Evolutionary conservation across 2,888 invertebrate genomes (phyloP).

Genomic region (Dimorphilus gyrociliatus): DNA sequence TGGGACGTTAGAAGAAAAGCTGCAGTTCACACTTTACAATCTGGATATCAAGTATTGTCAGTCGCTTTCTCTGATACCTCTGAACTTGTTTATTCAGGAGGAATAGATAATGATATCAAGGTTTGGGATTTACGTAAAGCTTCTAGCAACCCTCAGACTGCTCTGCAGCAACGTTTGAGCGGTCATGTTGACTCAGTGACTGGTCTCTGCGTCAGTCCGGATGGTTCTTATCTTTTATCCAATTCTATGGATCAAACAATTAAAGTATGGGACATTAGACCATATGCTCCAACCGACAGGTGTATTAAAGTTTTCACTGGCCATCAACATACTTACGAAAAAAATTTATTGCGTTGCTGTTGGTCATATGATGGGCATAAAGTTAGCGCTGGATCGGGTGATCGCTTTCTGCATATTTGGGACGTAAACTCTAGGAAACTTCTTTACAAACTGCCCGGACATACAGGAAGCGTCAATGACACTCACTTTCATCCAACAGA

Average conservation of each 20-base stretch:
- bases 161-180: slow-evolving; percentile 57
- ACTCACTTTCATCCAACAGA: slow-evolving; percentile 86
- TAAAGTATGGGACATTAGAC: slow-evolving; percentile 21
- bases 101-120: slow-evolving; percentile 92
- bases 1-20: slow-evolving; percentile 77
- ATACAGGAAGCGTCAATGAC: slow-evolving; percentile 91
- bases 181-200: slow-evolving; percentile 94
- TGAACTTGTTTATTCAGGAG: slow-evolving; percentile 81
- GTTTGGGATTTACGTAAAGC: slow-evolving; percentile 90
- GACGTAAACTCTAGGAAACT: slow-evolving; percentile 79
- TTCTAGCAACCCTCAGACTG: no score
- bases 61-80: slow-evolving; percentile 87
- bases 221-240: slow-evolving; percentile 60
- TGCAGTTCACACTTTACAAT: slow-evolving; percentile 46
- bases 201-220: slow-evolving; percentile 57
- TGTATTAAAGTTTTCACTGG: slow-evolving; percentile 16
- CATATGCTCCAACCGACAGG: slow-evolving; percentile 16
- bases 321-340: slow-evolving; percentile 16
- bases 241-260: slow-evolving; percentile 89
- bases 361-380: slow-evolving; percentile 88
- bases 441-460: slow-evolving; percentile 89
- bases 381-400: slow-evolving; percentile 79
- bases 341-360: slow-evolving; percentile 72
- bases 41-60: slow-evolving; percentile 38
- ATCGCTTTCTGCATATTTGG: slow-evolving; percentile 90